Evolutionary conservation across 2,888 invertebrate species (phyloP).

Genomic region (Schizotus pectinicornis): DNA sequence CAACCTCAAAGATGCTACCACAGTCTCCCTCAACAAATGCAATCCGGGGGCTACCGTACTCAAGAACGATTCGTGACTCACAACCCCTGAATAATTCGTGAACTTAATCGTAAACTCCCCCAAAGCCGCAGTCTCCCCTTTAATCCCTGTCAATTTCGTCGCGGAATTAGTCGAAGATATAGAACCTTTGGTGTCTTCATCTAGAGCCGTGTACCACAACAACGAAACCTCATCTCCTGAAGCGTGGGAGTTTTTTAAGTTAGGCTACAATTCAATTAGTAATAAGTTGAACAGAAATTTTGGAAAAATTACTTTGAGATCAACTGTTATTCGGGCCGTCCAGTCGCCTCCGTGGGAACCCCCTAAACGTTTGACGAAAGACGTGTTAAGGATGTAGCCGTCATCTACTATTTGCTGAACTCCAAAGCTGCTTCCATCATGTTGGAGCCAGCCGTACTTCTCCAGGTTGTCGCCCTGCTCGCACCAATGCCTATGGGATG

Average conservation of each 20-base stretch:
- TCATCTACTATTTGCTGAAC: conserved; percentile 86
- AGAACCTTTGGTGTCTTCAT: conserved; percentile 70
- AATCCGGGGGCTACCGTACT: conserved; percentile 75
- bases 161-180: conserved; percentile 62
- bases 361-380: conserved; percentile 85
- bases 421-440: conserved; percentile 93
- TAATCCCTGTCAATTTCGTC: conserved; percentile 66
- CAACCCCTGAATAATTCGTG: conserved; percentile 60
- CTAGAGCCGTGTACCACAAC: conserved; percentile 83
- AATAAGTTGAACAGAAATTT: neutral
- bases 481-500: conserved; percentile 81
- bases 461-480: conserved; percentile 84
- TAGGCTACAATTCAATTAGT: conserved; percentile 6
- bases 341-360: conserved; percentile 90
- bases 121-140: conserved; percentile 78
- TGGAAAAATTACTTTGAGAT: conserved; percentile 58
- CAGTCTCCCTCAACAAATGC: conserved; percentile 75
- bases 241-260: conserved; percentile 27
- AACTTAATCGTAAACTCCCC: conserved; percentile 76
- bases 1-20: conserved; percentile 72
- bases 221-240: conserved; percentile 66
- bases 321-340: conserved; percentile 82
- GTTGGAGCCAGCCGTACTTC: conserved; percentile 88
- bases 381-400: conserved; percentile 77
- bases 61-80: conserved; percentile 75